Percentiles rank a stretch among this genome's conserved stretches.
Evolutionary conservation across 2,797 vertebrate species (phyloP).

Genomic region (Prionace glauca): DNA sequence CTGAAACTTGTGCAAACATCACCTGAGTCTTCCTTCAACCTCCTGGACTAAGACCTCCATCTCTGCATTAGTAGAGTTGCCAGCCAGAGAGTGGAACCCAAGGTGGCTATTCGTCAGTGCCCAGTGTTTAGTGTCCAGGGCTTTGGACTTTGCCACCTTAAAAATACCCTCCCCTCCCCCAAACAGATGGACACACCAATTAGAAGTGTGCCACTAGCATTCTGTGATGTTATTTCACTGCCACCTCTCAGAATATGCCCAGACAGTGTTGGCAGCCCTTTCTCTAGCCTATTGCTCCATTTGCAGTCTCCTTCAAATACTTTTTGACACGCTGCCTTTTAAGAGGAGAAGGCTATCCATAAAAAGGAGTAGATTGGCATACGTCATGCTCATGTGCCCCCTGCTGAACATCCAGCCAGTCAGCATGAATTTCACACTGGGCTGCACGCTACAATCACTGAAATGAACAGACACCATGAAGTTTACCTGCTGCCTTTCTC

Average conservation of each 20-base stretch:
- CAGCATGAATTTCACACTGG: not conserved
- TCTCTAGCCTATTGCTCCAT: not conserved
- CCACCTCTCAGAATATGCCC: no score
- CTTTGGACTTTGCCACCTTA: no score
- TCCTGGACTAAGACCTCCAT: not conserved
- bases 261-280: no score
- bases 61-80: not conserved
- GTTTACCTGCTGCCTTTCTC: not conserved
- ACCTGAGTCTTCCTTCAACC: not conserved
- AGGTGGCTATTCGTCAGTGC: no score
- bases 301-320: not conserved
- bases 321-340: not conserved
- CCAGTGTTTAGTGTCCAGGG: no score
- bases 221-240: no score
- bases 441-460: not conserved
- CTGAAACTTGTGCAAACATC: not conserved
- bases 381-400: not conserved
- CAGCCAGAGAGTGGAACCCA: no score
- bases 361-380: not conserved
- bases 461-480: not conserved
- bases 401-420: not conserved
- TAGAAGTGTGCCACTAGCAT: no score
- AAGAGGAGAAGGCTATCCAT: no score
- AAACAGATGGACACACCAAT: no score
- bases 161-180: no score